These are phyloP conservation scores for Oreochromis niloticus DNA, from an alignment of 2,113 vertebrate species.

Conservation along the genomic window DNA sequence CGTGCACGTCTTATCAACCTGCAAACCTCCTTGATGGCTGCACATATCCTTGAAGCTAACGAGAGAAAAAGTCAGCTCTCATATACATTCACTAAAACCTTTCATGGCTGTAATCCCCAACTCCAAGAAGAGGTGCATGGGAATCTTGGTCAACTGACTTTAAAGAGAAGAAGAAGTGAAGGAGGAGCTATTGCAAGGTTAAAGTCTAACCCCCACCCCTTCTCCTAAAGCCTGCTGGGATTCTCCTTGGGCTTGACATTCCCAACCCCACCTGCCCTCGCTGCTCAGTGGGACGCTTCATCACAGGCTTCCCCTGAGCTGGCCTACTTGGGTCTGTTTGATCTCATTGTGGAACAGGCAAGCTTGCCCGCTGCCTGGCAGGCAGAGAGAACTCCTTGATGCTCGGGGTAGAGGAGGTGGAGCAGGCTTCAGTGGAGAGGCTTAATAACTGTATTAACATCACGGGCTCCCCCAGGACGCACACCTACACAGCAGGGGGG, in stretches of 20 bases:
- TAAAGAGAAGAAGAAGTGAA: conserved; percentile 16
- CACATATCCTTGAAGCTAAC: not conserved
- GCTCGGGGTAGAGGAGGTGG: conserved; percentile 59
- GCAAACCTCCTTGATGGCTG: not conserved
- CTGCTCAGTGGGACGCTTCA: conserved; percentile 50
- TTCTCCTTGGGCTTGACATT: conserved; percentile 50
- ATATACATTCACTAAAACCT: conserved; percentile 24
- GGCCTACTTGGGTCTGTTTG: conserved; percentile 68
- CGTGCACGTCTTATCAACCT: conserved; percentile 36
- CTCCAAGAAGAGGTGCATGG: conserved; percentile 43
- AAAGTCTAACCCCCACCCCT: not conserved
- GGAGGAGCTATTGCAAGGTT: not conserved
- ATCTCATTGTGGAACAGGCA: conserved; percentile 65
- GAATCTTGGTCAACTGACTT: conserved; percentile 64
- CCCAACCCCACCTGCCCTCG: conserved; percentile 49
- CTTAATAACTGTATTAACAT: conserved; percentile 74
- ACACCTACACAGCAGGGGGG: conserved; percentile 29
- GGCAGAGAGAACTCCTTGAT: conserved; percentile 65
- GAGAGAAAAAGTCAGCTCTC: not conserved
- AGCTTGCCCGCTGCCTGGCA: conserved; percentile 48
- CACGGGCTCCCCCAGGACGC: conserved; percentile 50
- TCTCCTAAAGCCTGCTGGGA: conserved; percentile 58
- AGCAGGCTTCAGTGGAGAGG: conserved; percentile 65
- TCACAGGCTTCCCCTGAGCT: conserved; percentile 57
- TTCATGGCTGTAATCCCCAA: conserved; percentile 42